Percentiles rank a stretch among this genome's conserved stretches.
Evolutionary conservation across 2,888 invertebrate genomes (phyloP).

Genomic region (Agapetus fuscipes): DNA sequence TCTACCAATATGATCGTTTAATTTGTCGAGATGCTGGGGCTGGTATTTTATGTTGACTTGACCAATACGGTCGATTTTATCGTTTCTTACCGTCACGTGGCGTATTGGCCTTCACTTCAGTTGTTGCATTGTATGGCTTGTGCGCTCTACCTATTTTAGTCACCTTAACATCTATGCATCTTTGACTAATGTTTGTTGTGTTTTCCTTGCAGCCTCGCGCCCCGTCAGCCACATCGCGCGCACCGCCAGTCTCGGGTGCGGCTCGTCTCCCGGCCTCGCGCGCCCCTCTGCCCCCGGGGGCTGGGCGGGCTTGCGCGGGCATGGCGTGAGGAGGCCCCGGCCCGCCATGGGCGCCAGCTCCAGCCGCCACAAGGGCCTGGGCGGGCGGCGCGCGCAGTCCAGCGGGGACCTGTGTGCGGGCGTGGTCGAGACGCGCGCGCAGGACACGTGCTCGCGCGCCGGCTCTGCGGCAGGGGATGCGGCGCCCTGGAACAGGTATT

Average conservation of each 20-base stretch:
- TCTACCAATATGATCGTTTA: no score
- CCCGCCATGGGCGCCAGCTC: constrained; percentile 22
- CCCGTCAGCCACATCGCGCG: no score
- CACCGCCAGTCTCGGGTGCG: not conserved
- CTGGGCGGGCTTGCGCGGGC: constrained; percentile 5
- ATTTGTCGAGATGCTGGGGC: no score
- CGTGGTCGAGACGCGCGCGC: constrained; percentile 35
- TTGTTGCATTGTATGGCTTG: no score
- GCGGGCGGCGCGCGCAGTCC: constrained; percentile 61
- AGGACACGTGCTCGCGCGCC: constrained; percentile 42
- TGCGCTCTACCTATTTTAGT: no score
- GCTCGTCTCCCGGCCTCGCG: not conserved
- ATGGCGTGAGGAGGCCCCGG: constrained; percentile 17
- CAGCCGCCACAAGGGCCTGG: constrained; percentile 34
- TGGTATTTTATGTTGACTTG: no score
- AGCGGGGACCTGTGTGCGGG: constrained; percentile 67
- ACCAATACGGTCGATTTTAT: no score
- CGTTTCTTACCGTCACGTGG: no score
- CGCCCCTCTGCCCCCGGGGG: constrained; percentile 2
- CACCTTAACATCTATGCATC: no score
- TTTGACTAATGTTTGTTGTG: not conserved
- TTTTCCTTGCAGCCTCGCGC: constrained; percentile 3
- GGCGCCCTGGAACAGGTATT: constrained; percentile 42
- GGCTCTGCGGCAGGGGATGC: constrained; percentile 43
- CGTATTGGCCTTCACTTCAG: no score